These are phyloP conservation scores for Drosophila mayri DNA, from an alignment of 1,140 invertebrate species.

Conservation along the genomic window DNA sequence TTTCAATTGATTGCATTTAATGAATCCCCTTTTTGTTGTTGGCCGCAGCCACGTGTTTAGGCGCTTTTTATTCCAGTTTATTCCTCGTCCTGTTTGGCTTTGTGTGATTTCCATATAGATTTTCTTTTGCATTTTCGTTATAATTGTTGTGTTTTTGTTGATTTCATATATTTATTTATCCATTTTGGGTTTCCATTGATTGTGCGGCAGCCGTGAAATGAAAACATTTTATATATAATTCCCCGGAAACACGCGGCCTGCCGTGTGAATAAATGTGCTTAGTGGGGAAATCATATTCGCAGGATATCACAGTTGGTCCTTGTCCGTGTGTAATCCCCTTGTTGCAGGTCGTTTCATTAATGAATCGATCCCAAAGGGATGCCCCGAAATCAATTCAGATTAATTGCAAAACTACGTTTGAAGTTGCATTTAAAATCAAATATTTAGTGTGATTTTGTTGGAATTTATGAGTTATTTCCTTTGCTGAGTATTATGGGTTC, in stretches of 20 bases:
- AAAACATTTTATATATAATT: slow-evolving; percentile 40
- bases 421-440: slow-evolving; percentile 3
- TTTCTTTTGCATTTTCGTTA: slow-evolving; percentile 17
- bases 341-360: slow-evolving; percentile 6
- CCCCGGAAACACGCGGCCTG: slow-evolving; percentile 40
- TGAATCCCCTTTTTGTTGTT: slow-evolving; percentile 11
- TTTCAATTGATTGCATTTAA: slow-evolving; percentile 34
- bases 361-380: slow-evolving; percentile 4
- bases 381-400: slow-evolving; percentile 1
- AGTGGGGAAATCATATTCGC: slow-evolving; percentile 35
- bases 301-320: slow-evolving; percentile 7
- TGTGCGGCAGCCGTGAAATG: slow-evolving; percentile 23
- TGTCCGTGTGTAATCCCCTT: slow-evolving; percentile 2
- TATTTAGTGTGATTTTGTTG: not conserved
- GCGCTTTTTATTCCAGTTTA: slow-evolving; percentile 13
- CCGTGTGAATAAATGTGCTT: slow-evolving; percentile 53
- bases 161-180: slow-evolving; percentile 4
- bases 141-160: slow-evolving; percentile 29
- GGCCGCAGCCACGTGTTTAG: slow-evolving; percentile 37
- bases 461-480: slow-evolving; percentile 7
- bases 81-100: slow-evolving; percentile 31
- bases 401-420: slow-evolving; percentile 1
- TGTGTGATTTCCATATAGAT: slow-evolving; percentile 49
- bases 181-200: slow-evolving; percentile 20
- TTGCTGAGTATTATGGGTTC: not conserved